Evolutionary conservation across 2,888 invertebrate species (phyloP), one percentile per base, ranked within the genome.

Genomic region (Meta bourneti): DNA sequence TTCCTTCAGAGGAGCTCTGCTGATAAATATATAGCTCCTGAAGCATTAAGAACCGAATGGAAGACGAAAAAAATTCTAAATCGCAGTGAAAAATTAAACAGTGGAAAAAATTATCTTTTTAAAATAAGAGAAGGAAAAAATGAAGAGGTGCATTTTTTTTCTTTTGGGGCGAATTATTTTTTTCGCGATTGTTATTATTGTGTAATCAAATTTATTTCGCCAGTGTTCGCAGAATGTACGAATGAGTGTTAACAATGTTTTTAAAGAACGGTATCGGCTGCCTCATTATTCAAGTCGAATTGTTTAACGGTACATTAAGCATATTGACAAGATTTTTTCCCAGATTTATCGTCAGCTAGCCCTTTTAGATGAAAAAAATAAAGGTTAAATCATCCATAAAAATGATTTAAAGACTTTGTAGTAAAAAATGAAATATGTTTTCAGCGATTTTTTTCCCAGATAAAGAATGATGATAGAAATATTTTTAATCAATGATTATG

Each of bases 181-280:
- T 74, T 54, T 80, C 61, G 2, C 48, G 77, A 91, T 91, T 91
- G 91, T 88, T 91, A 91, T 91, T 91, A 87, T 91, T 91, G 91
- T 91, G 91, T 91, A 91, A 91, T 91, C 91, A 91, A 91, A 91
- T 91, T 91, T 91, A 91, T 91, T 90, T 90, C 89, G 71, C 74
- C 19, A 82, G 61, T 83, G 91, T 91, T 91, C 78, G 83, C 87
- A 83, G 87, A 83, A 78, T 87, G 82, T 91, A 83, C 51, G 74
- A 91, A 91, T 82, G 91, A 88, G 72, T 91, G 91, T 91, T 87
- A 91, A 88, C 91, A 82, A 79, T 88, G 78, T 91, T 91, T 88
- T 91, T 87, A 71, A 91, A 86, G 74, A 75, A 77, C 49, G 77
- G 81, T 88, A 88, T 91, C 83, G 83, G 82, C 69, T 82, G 74